phyloP scores from a whole-genome alignment of 1,140 invertebrate genomes.

The Tetraneura akinire region DNA sequence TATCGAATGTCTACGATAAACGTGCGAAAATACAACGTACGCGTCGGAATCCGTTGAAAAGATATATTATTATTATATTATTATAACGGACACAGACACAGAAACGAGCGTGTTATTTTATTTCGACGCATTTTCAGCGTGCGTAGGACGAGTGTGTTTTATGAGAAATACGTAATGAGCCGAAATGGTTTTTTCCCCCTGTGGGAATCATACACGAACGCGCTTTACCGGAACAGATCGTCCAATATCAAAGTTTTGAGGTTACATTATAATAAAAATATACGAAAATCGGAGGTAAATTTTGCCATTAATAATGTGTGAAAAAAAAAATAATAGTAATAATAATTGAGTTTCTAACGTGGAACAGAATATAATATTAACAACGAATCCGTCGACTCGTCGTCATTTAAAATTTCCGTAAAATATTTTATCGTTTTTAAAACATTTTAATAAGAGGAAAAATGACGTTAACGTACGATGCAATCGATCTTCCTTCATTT shows the following conservation, averaged over 20 bases:
- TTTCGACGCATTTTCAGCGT: not conserved
- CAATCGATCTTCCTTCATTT: no score
- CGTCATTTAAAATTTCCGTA: no score
- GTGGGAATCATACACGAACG: slow-evolving; percentile 14
- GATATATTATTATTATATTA: not conserved
- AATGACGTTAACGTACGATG: no score
- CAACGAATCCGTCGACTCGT: not conserved
- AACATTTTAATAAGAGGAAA: no score
- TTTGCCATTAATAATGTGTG: no score
- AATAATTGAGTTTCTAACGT: not conserved
- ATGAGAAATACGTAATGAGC: slow-evolving; percentile 26
- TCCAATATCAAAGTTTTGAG: not conserved
- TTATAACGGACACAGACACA: not conserved
- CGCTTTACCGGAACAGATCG: not conserved
- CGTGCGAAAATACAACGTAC: slow-evolving; percentile 37
- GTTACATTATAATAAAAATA: not conserved
- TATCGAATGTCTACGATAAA: not conserved
- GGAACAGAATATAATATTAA: not conserved
- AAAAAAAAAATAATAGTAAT: not conserved
- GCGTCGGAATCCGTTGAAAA: slow-evolving; percentile 19
- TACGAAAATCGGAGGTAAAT: not conserved
- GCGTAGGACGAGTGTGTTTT: slow-evolving; percentile 20
- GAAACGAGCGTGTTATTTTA: not conserved
- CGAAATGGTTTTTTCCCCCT: not conserved
- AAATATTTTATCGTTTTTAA: no score